These are phyloP conservation scores for Hydraecia micacea DNA, from an alignment of 2,888 invertebrate genomes.

Conservation along the genomic window DNA sequence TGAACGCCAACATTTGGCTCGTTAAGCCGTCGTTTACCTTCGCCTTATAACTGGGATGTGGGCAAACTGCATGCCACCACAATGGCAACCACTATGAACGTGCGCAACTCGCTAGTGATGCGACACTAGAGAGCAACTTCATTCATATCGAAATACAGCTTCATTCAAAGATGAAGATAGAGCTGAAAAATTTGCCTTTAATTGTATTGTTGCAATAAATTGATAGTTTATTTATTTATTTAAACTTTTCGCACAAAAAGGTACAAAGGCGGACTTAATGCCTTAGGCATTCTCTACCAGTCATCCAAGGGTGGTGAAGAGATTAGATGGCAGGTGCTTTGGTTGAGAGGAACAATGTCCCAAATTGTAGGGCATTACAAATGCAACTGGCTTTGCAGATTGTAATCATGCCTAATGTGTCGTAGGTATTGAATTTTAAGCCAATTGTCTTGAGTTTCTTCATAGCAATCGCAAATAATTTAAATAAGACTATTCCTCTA, in stretches of 20 bases:
- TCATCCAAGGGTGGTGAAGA: too few relatives aligned
- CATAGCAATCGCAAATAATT: not conserved
- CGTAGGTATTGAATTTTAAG: too few relatives aligned
- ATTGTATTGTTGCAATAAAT: not conserved
- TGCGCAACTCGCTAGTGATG: slow-evolving; percentile 59
- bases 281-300: too few relatives aligned
- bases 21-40: slow-evolving; percentile 65
- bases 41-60: slow-evolving; percentile 64
- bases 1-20: slow-evolving; percentile 44
- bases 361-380: not conserved
- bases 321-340: too few relatives aligned
- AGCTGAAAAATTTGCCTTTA: not conserved
- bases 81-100: slow-evolving; percentile 57
- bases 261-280: too few relatives aligned
- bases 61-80: slow-evolving; percentile 73
- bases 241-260: too few relatives aligned
- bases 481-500: not conserved
- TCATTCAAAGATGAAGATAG: not conserved
- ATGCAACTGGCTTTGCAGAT: not conserved
- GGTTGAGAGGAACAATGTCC: too few relatives aligned
- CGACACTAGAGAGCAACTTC: slow-evolving; percentile 6
- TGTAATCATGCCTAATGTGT: not conserved
- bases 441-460: not conserved
- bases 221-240: too few relatives aligned
- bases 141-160: slow-evolving; percentile 2